Conservation (phyloP, 2,888 invertebrate genomes). For the Hirtodrosophila trivittata region DNA sequence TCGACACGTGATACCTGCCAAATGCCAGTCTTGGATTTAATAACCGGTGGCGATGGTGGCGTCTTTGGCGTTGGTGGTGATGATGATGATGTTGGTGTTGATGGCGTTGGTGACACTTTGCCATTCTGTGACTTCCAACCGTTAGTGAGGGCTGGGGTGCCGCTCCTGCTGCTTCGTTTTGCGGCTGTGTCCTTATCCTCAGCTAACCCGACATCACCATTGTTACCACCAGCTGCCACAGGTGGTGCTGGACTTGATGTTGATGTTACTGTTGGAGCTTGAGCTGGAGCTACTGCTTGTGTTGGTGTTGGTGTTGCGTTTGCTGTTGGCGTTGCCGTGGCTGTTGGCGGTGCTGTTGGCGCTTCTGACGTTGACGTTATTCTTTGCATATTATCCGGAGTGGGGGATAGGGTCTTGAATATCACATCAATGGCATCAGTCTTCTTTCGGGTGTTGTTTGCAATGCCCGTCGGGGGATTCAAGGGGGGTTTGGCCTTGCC, state of each 20-base stretch:
- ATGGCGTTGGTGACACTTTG: constrained; percentile 57
- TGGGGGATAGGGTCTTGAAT: no score
- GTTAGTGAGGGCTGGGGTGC: constrained; percentile 27
- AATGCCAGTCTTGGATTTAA: constrained; percentile 83
- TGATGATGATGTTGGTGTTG: constrained; percentile 82
- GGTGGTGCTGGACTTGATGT: no score
- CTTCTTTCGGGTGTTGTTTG: constrained; percentile 65
- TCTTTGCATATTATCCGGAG: no score
- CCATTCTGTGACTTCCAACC: constrained; percentile 62
- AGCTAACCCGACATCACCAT: constrained; percentile 10
- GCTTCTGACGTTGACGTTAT: no score
- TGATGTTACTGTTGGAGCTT: background rate
- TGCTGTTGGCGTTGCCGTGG: constrained; percentile 18
- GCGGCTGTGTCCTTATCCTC: constrained; percentile 21
- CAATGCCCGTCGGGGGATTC: background rate
- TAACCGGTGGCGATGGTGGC: constrained; percentile 82
- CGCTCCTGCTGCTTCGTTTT: constrained; percentile 15
- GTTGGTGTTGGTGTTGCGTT: constrained; percentile 4
- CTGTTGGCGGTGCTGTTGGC: constrained; percentile 24
- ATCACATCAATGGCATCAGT: constrained; percentile 81
- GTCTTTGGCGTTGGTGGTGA: constrained; percentile 66
- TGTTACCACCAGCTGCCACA: background rate
- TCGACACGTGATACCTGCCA: constrained; percentile 81
- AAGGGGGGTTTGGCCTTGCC: background rate
- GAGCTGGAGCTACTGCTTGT: constrained; percentile 5